Evolutionary conservation across 2,888 invertebrate species (phyloP), one percentile per base, ranked within the genome.

Genomic region (Andrena minutula): DNA sequence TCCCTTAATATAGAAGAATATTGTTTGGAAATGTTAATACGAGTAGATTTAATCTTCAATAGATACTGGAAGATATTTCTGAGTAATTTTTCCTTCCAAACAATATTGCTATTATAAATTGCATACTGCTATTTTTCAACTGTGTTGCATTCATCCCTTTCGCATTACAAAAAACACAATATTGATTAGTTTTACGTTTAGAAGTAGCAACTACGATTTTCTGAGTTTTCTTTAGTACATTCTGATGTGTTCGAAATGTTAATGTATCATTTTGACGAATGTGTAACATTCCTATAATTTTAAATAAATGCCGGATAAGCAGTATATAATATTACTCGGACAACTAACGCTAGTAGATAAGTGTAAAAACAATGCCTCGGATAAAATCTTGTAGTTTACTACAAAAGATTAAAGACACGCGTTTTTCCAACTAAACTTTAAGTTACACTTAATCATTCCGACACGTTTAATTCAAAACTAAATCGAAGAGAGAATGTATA

Each of bases 21-120:
- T 63, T 64, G 56, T 72, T 77, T 78, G 35, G n/a, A 72, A 66
- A 49, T 28, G 65, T 70, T 60, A 63, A 64, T 28, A 7, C 1
- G 20, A 35, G 4, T 47, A 28, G 30, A n/a, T 0, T 32, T 10
- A 23, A 41, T 47, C 12, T 49, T 49, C n/a, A 2, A 26, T 8
- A 41, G 2, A 28, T 5, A 73, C 41, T 56, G 10, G 6, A 51
- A 12, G 69, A 12, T 16, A 28, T 53, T 20, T 53, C 3, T 8
- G 3, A 23, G 53, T 53, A 56, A 8, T 49, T 56, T 49, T 5
- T 49, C 65, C 32, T 1, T 79, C 41, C 47, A 70, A 75, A 70
- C 65, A 75, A 65, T 70, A 65, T 74, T 66, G 20, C 60, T 64
- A 47, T 26, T 41, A 3, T 66, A 20, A 41, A 53, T 70, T 63